Base-by-base conservation (phyloP, 2,888 invertebrate species). In the Clepsis dumicolana region DNA sequence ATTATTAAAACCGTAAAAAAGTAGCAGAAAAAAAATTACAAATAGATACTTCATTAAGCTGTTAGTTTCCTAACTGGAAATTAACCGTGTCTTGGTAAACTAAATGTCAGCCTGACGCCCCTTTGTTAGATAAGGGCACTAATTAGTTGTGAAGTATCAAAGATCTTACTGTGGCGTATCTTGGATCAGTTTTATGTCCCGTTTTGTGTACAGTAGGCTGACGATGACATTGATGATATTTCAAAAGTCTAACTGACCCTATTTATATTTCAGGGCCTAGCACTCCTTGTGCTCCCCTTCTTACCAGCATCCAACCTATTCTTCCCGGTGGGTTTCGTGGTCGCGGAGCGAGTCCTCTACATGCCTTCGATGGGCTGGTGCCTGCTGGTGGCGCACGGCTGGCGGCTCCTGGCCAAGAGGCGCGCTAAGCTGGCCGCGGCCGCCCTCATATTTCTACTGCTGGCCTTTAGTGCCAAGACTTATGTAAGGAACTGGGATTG, bases 281-380 rank as follows among this genome's bases (percentile, higher is more conserved):
- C 98, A 44, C 95, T 99, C 83, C 94, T 98, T 84, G 96, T 97
- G 65, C 93, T 99, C 65, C 99, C 99, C 62, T 99, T 99, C 89
- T 93, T 99, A 73, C 99, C 99, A 64, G 99, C 99, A 0, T 98
- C 98, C 62, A 99, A 99, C 94, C 94, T 99, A 59, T 99, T 99
- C 94, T 99, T 99, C 92, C 98, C 99, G 0, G 99, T 99, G 62
- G 99, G 99, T 1, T 99, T 99, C 89, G 99, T 99, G 71, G 97
- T 99, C 32, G 99, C 99, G 1, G 99, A 99, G 91, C 94, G 99
- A 75, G 97, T 99, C 54, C 95, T 99, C 4, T 99, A 99, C 90
- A 98, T 98, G 94, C 99, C 99, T 0, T 98, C 98, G 14, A 98
- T 99, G 98, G 99, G 99, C 62, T 98, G 98, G 94, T 99, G 98